Evolutionary conservation across 2,888 invertebrate species (phyloP).

Genomic region (Drosophila mulleri): DNA sequence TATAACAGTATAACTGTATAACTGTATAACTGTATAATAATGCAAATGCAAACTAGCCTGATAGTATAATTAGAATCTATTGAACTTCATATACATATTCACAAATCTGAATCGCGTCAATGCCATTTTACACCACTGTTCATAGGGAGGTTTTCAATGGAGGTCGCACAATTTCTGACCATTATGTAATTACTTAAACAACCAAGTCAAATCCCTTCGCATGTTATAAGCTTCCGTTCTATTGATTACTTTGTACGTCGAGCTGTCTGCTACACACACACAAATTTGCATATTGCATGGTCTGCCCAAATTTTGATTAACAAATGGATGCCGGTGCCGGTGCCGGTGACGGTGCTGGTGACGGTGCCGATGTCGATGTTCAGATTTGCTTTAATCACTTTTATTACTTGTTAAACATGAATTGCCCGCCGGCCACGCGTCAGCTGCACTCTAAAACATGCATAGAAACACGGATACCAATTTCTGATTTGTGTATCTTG

Average conservation of each 20-base stretch:
- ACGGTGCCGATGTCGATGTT: constrained; percentile 6
- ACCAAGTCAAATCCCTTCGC: constrained; percentile 47
- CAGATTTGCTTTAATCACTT: constrained; percentile 73
- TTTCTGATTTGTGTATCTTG: constrained; percentile 38
- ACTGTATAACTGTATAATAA: too few relatives aligned
- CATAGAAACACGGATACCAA: constrained; percentile 4
- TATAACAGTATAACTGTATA: too few relatives aligned
- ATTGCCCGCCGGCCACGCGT: constrained; percentile 50
- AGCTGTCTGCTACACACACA: constrained; percentile 24
- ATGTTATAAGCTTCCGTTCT: constrained; percentile 60
- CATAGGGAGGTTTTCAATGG: not conserved
- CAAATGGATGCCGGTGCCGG: constrained; percentile 48
- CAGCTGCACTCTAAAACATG: constrained; percentile 28
- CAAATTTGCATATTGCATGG: constrained; percentile 62
- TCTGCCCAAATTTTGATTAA: constrained; percentile 62
- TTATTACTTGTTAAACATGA: constrained; percentile 75
- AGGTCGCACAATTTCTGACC: constrained; percentile 37
- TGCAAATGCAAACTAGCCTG: too few relatives aligned
- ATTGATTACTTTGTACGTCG: constrained; percentile 64
- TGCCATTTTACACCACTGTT: constrained; percentile 24
- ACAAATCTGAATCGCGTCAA: too few relatives aligned
- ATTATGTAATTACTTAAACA: constrained; percentile 69
- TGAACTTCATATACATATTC: too few relatives aligned
- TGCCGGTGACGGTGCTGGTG: too few relatives aligned
- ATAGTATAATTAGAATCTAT: too few relatives aligned